Evolutionary conservation across 2,113 vertebrate species (phyloP), one percentile per base, ranked within the genome.

Genomic region (Amphiprion percula): DNA sequence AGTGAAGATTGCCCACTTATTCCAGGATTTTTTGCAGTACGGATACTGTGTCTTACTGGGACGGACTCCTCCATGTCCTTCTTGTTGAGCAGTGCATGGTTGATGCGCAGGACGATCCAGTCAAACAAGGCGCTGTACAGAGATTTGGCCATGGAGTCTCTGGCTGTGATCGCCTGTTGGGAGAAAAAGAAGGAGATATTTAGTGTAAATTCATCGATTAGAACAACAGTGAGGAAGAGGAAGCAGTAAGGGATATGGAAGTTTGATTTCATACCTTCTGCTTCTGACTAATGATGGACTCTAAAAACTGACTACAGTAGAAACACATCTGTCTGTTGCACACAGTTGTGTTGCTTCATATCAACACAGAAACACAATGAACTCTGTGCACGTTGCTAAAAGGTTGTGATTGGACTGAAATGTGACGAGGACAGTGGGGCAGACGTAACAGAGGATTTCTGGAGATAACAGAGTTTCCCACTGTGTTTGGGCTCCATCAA

Each of bases 121-220:
- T 99, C 98, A 23, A 99, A 99, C 58, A 99, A 94, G n/a, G 98
- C 98, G 14, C 98, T 98, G 93, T 99, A 99, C 62, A 99, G 87
- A 28, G 98, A 99, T 91, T 99, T 99, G n/a, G 98, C 98, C 98
- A 99, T 99, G 24, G 98, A 99, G 92, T 99, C 98, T 9, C 97
- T 96, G 54, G 98, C 97, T 1, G 98, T 99, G 81, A 98, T 92
- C 2, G 98, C 98, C 98, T 99, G 85, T 41, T 15, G 11, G 56
- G 23, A 70, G 19, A 63, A 28, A 37, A 4, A 24, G 12, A 1
- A 15, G 39, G 33, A 0, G 15, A 30, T 28, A 14, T 11, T 33
- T 10, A 59, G 21, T 17, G 19, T 52, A 5, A 73, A 24, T 49
- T 58, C 1, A 28, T 14, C 28, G 6, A 60, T 23, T 6, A 4